These are phyloP conservation scores for Pseudocheirus occidentalis DNA, from an alignment of 2,797 vertebrate genomes.

Conservation along the genomic window DNA sequence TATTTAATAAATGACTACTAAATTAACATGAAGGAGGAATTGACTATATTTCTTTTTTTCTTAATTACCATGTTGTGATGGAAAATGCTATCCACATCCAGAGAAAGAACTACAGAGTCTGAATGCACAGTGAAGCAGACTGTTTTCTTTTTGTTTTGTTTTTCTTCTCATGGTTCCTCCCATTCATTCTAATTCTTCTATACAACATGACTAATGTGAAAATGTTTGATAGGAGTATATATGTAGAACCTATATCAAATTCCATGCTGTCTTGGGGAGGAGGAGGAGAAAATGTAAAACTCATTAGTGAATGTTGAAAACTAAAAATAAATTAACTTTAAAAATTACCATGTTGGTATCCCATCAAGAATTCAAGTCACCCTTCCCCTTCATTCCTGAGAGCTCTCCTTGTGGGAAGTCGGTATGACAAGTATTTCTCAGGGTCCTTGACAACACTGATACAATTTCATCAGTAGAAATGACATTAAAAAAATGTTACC, in stretches of 20 bases:
- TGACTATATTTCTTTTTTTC: neutral
- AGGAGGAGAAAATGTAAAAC: too few relatives aligned
- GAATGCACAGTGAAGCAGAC: too few relatives aligned
- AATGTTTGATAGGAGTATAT: too few relatives aligned
- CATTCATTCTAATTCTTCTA: too few relatives aligned
- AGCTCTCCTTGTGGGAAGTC: neutral
- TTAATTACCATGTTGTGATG: neutral
- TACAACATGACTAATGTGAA: too few relatives aligned
- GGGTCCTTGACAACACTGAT: neutral
- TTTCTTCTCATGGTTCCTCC: too few relatives aligned
- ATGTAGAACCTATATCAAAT: too few relatives aligned
- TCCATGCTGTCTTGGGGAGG: too few relatives aligned
- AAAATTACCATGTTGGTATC: neutral
- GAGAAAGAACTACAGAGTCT: too few relatives aligned
- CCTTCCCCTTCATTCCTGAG: neutral
- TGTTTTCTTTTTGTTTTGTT: too few relatives aligned
- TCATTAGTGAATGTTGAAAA: too few relatives aligned
- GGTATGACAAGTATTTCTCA: neutral
- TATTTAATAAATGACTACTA: neutral
- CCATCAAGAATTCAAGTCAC: neutral
- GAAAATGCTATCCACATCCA: too few relatives aligned
- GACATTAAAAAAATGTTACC: neutral
- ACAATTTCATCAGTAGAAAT: neutral
- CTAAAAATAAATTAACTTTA: neutral
- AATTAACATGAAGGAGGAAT: neutral